Evolutionary conservation across 2,888 invertebrate species (phyloP).

Genomic region (Parnassius orleans): DNA sequence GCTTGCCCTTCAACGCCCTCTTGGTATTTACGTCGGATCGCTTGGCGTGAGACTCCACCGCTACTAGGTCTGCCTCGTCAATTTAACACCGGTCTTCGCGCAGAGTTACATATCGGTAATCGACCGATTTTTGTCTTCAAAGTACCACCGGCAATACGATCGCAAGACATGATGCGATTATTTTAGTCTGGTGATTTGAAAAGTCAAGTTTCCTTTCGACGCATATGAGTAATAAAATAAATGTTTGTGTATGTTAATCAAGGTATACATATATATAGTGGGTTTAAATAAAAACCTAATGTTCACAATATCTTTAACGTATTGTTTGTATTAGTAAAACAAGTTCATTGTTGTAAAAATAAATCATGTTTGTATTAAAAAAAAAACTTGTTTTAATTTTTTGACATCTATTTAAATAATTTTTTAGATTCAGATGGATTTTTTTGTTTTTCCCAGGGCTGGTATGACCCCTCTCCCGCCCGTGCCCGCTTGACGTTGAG

Average conservation of each 20-base stretch:
- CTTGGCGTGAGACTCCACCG: slow-evolving; percentile 55
- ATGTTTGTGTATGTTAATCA: too few species aligned
- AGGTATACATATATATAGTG: too few species aligned
- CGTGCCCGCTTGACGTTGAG: too few species aligned
- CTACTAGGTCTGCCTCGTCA: slow-evolving; percentile 52
- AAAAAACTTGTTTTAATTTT: background rate
- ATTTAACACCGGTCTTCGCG: slow-evolving; percentile 49
- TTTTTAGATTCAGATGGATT: too few species aligned
- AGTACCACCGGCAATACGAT: slow-evolving; percentile 39
- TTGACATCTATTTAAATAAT: background rate
- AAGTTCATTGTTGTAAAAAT: background rate
- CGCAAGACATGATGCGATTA: slow-evolving; percentile 38
- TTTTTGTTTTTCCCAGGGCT: too few species aligned
- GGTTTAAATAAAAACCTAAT: background rate
- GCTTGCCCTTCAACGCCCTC: slow-evolving; percentile 56
- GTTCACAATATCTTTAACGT: background rate
- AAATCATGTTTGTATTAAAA: background rate
- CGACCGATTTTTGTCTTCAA: slow-evolving; percentile 55
- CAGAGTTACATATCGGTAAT: slow-evolving; percentile 53
- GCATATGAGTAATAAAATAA: background rate
- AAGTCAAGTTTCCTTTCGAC: background rate
- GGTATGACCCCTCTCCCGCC: too few species aligned
- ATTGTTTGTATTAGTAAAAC: slow-evolving; percentile 1
- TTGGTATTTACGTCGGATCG: slow-evolving; percentile 67
- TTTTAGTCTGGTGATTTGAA: slow-evolving; percentile 29